These are phyloP conservation scores for Platichthys flesus DNA, from an alignment of 2,113 vertebrate species.

Conservation along the genomic window DNA sequence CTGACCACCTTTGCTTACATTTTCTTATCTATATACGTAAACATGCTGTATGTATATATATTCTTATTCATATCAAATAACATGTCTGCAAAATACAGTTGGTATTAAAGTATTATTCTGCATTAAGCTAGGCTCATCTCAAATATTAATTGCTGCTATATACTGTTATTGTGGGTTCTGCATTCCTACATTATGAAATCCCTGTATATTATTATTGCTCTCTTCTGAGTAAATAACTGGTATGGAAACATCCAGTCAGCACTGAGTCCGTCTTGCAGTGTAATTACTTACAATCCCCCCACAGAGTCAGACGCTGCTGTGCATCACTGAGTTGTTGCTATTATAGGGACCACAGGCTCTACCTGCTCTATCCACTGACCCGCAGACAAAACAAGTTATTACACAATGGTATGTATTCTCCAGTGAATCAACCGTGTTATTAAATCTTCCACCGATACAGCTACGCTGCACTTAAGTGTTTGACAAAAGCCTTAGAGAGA, in stretches of 20 bases:
- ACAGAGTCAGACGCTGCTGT: conserved; percentile 7
- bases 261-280: conserved; percentile 7
- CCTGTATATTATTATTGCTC: neutral
- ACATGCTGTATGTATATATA: neutral
- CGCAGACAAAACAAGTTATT: conserved; percentile 35
- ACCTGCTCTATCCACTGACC: conserved; percentile 24
- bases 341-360: conserved; percentile 24
- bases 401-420: neutral
- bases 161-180: conserved; percentile 16
- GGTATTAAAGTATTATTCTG: neutral
- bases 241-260: conserved; percentile 5
- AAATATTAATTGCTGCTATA: neutral
- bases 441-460: neutral
- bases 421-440: neutral
- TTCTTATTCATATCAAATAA: neutral
- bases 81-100: neutral
- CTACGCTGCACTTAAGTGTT: neutral
- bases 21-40: neutral
- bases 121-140: neutral
- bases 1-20: no score
- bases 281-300: conserved; percentile 32
- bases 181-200: neutral
- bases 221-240: neutral
- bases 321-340: conserved; percentile 18
- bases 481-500: neutral